phyloP scores from a whole-genome alignment of 2,888 invertebrate species.

The Deilephila elpenor region DNA sequence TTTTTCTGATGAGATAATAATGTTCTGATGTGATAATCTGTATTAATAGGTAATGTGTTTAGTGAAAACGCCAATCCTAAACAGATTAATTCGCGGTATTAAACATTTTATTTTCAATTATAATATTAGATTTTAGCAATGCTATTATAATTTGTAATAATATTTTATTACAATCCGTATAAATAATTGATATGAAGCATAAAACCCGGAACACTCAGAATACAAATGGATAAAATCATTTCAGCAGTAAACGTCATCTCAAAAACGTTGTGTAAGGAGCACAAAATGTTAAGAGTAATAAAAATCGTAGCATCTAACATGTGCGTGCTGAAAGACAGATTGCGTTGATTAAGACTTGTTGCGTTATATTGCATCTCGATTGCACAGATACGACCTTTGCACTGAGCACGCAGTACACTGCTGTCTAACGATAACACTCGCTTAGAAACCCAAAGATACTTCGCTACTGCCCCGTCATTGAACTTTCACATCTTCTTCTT shows the following conservation, averaged over 20 bases:
- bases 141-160: too few relatives aligned
- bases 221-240: conserved; percentile 7
- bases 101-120: too few relatives aligned
- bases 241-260: conserved; percentile 24
- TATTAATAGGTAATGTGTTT: too few relatives aligned
- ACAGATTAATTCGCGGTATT: too few relatives aligned
- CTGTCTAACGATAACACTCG: background rate
- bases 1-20: too few relatives aligned
- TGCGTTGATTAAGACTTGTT: conserved; percentile 35
- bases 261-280: background rate
- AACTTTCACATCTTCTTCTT: background rate
- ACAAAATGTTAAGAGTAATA: background rate
- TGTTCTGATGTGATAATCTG: too few relatives aligned
- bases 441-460: background rate
- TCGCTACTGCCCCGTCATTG: background rate
- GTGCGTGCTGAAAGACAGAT: conserved; percentile 47
- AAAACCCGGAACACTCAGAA: background rate
- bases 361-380: conserved; percentile 44
- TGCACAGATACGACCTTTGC: conserved; percentile 65
- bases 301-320: background rate
- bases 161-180: background rate
- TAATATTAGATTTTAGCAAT: background rate
- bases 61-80: too few relatives aligned
- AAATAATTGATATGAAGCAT: background rate
- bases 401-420: conserved; percentile 48